Evolutionary conservation across 1,140 invertebrate genomes (phyloP).

Genomic region (Dufourea novaeangliae): DNA sequence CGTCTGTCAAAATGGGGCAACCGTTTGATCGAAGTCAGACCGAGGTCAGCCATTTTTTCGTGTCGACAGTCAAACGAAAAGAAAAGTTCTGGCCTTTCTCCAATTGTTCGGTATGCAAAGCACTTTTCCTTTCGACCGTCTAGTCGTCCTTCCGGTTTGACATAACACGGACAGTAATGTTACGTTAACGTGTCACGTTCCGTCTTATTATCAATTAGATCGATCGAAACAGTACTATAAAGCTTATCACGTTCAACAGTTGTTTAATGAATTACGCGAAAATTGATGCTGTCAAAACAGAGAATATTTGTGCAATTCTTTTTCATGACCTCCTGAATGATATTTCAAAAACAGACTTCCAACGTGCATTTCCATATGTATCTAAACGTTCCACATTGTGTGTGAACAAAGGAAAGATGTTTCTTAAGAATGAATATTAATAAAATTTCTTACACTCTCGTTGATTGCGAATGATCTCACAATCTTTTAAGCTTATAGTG

Average conservation of each 20-base stretch:
- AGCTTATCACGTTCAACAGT: too few species aligned
- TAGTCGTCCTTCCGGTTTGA: conserved; percentile 34
- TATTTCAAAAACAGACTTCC: too few species aligned
- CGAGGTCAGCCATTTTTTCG: background rate
- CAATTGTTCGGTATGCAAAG: conserved; percentile 47
- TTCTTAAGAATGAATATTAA: too few species aligned
- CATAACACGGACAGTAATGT: background rate
- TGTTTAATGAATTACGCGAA: too few species aligned
- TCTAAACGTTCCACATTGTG: too few species aligned
- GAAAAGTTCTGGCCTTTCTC: conserved; percentile 58
- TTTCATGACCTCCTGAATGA: too few species aligned
- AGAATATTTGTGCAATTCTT: background rate
- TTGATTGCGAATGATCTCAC: too few species aligned
- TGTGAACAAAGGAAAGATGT: too few species aligned
- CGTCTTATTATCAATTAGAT: background rate
- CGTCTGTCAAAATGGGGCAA: background rate
- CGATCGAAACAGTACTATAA: background rate
- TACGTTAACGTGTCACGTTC: background rate
- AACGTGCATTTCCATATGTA: too few species aligned
- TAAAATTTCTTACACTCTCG: too few species aligned
- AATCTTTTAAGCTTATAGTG: too few species aligned
- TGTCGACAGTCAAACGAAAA: conserved; percentile 25
- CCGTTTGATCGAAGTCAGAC: background rate
- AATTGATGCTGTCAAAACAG: too few species aligned
- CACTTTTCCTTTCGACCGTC: background rate